Conservation (phyloP, 2,797 vertebrate species). For the Clarias laeviceps region DNA sequence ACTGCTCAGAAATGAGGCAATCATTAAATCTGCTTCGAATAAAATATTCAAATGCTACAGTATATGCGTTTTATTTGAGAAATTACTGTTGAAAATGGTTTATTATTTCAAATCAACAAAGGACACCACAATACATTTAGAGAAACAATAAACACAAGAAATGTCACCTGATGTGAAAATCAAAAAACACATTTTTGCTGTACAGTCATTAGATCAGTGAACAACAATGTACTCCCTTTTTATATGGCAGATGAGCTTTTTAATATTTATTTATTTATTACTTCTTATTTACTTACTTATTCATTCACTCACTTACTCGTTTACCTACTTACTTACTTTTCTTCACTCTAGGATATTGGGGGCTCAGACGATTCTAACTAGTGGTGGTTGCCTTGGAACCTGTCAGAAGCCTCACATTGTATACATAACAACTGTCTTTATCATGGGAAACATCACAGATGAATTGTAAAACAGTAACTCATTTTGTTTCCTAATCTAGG, state of each 20-base stretch:
- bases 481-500: neutral
- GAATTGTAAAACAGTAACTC: neutral
- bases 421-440: constrained; percentile 25
- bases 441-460: neutral
- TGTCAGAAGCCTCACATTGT: constrained; percentile 45
- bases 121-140: neutral
- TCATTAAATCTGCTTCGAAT: neutral
- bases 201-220: neutral
- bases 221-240: neutral
- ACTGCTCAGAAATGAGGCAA: neutral
- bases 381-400: constrained; percentile 52
- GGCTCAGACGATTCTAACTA: constrained; percentile 70
- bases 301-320: too few species aligned
- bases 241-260: neutral
- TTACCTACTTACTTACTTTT: neutral
- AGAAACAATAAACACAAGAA: neutral
- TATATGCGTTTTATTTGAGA: neutral
- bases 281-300: too few species aligned
- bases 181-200: too few species aligned
- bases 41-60: neutral
- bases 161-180: neutral
- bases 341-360: constrained; percentile 68
- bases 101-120: neutral
- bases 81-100: neutral
- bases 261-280: neutral